A percentile compares a stretch with the other conserved stretches of the same genome.
Conservation (phyloP, 1,140 invertebrate species). For the Megalopta genalis region DNA sequence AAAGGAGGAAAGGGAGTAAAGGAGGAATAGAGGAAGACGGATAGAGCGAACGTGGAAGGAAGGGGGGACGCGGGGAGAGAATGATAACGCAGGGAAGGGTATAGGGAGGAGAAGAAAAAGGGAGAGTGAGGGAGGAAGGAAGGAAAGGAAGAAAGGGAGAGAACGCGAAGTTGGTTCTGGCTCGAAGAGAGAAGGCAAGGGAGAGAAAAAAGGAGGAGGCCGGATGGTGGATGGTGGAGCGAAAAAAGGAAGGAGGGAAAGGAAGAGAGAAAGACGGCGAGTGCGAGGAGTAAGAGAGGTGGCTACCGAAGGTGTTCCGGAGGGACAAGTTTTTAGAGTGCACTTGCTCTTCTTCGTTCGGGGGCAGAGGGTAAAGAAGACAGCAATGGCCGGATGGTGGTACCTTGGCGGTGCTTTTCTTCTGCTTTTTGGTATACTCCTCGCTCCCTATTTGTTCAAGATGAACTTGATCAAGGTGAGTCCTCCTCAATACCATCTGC, state of each 20-base stretch:
- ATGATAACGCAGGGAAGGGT: slow-evolving; percentile 17
- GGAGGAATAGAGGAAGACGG: neutral
- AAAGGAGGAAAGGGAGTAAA: too few species aligned
- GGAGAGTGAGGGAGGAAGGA: neutral
- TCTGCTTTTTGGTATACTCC: slow-evolving; percentile 55
- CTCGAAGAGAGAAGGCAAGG: neutral
- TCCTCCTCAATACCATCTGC: slow-evolving; percentile 32
- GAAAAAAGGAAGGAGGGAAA: slow-evolving; percentile 53
- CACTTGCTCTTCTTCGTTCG: slow-evolving; percentile 34
- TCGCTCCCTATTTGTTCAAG: slow-evolving; percentile 71
- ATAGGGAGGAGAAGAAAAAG: slow-evolving; percentile 28
- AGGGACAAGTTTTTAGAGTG: slow-evolving; percentile 37
- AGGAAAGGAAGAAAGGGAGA: neutral
- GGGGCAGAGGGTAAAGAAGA: slow-evolving; percentile 37
- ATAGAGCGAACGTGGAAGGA: neutral
- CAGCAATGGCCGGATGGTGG: slow-evolving; percentile 34
- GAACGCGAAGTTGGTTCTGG: slow-evolving; percentile 14
- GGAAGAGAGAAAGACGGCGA: slow-evolving; percentile 13
- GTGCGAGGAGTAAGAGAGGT: slow-evolving; percentile 30
- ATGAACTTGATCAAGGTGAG: slow-evolving; percentile 74
- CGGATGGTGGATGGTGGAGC: slow-evolving; percentile 33
- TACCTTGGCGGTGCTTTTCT: slow-evolving; percentile 23
- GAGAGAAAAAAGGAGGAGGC: neutral
- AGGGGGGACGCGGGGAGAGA: slow-evolving; percentile 14
- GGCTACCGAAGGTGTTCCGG: slow-evolving; percentile 41